Conservation (phyloP, 2,113 vertebrate genomes). For the Pedetes capensis region DNA sequence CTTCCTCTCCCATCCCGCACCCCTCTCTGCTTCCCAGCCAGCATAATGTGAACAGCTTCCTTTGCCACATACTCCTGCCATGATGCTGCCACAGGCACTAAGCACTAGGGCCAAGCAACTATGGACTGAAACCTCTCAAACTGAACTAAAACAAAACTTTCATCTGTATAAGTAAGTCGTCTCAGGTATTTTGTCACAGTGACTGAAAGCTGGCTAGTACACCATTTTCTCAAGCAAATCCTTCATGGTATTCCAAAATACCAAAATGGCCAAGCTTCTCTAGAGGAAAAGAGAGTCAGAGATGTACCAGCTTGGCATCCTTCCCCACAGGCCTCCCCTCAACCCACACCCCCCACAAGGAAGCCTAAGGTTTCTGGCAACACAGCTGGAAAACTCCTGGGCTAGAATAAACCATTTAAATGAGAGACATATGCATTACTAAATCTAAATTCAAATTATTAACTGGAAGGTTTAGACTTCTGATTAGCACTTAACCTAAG, state of each 20-base stretch:
- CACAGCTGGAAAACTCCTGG: background rate
- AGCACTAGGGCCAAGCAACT: background rate
- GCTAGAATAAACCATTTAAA: background rate
- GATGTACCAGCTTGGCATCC: background rate
- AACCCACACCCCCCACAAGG: background rate
- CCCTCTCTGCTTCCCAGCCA: background rate
- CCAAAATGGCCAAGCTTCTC: background rate
- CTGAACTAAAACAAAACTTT: background rate
- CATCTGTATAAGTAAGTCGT: background rate
- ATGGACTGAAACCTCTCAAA: background rate
- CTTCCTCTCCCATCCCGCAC: background rate
- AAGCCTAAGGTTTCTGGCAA: background rate
- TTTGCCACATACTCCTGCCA: background rate
- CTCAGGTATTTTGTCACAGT: background rate
- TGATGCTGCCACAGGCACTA: background rate
- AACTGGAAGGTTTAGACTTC: background rate
- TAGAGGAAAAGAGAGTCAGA: background rate
- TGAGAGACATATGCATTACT: background rate
- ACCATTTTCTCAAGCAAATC: background rate
- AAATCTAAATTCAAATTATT: background rate
- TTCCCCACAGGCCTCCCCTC: no score
- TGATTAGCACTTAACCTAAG: background rate
- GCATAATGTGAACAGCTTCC: background rate
- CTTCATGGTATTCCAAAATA: background rate
- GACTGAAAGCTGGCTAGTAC: background rate